Evolutionary conservation across 2,113 vertebrate genomes (phyloP).

Genomic region (Globicephala melas): DNA sequence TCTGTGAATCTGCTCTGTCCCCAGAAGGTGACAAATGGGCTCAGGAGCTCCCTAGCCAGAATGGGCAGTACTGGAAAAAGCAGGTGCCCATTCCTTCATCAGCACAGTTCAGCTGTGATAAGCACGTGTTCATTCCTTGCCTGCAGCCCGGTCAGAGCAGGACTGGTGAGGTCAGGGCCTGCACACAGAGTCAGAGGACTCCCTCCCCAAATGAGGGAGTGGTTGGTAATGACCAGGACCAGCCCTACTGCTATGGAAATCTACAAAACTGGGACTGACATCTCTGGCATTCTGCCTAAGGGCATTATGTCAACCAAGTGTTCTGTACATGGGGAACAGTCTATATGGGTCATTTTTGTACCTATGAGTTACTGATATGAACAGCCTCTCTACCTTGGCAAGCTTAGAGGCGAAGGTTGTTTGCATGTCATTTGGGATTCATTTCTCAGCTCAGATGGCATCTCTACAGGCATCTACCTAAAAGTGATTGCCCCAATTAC

Average conservation of each 20-base stretch:
- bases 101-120: conserved; percentile 21
- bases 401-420: neutral
- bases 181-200: neutral
- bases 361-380: neutral
- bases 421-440: neutral
- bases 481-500: neutral
- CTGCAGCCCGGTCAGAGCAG: neutral
- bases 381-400: neutral
- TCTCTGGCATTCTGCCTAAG: neutral
- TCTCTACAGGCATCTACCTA: neutral
- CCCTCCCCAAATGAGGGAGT: neutral
- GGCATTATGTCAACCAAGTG: conserved; percentile 11
- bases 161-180: neutral
- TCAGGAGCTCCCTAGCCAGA: neutral
- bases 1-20: conserved; percentile 4
- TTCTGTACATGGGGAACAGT: neutral
- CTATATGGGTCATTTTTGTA: neutral
- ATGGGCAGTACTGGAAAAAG: neutral
- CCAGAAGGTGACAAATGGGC: neutral
- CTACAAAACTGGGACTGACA: neutral
- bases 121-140: neutral
- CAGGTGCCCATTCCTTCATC: neutral
- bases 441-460: conserved; percentile 8
- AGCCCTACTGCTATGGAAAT: neutral
- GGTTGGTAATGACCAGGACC: neutral